Conservation (phyloP, 2,797 vertebrate species). For the Cyprinodon diabolis region DNA sequence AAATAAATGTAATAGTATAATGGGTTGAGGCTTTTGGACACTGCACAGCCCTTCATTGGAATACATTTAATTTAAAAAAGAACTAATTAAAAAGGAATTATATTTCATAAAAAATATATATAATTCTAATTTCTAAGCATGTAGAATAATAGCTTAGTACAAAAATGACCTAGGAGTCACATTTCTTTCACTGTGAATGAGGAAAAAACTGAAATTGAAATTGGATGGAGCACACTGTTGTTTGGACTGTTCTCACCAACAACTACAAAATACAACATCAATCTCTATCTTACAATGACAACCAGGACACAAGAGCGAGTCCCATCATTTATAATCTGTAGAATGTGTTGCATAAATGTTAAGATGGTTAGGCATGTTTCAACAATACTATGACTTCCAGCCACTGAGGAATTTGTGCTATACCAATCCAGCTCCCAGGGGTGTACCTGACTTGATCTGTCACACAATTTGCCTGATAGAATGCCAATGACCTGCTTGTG, state of each 20-base stretch:
- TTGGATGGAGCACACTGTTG: slow-evolving; percentile 21
- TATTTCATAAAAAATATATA: neutral
- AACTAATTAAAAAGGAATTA: neutral
- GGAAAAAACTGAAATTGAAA: slow-evolving; percentile 42
- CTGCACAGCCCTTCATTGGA: slow-evolving; percentile 40
- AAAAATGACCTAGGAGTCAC: slow-evolving; percentile 28
- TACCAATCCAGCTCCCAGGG: slow-evolving; percentile 54
- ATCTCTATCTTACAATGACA: slow-evolving; percentile 47
- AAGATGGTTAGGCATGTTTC: slow-evolving; percentile 49
- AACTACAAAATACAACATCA: slow-evolving; percentile 40
- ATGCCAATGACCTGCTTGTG: slow-evolving; percentile 63
- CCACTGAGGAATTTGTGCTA: slow-evolving; percentile 46
- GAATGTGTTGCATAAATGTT: slow-evolving; percentile 42
- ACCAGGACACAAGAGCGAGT: slow-evolving; percentile 33
- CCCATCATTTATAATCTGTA: slow-evolving; percentile 46
- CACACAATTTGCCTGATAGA: slow-evolving; percentile 55
- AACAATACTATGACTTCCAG: slow-evolving; percentile 54
- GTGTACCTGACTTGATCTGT: slow-evolving; percentile 52
- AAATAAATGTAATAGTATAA: slow-evolving; percentile 63
- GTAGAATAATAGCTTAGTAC: slow-evolving; percentile 21
- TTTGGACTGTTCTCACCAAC: slow-evolving; percentile 18
- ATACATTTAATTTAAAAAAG: slow-evolving; percentile 55
- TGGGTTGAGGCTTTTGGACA: slow-evolving; percentile 56
- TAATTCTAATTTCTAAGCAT: slow-evolving; percentile 5
- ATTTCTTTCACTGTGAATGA: slow-evolving; percentile 23